These are phyloP conservation scores for Echinarachnius parma DNA, from an alignment of 53 echinoderm and acorn worm species.

Conservation along the genomic window DNA sequence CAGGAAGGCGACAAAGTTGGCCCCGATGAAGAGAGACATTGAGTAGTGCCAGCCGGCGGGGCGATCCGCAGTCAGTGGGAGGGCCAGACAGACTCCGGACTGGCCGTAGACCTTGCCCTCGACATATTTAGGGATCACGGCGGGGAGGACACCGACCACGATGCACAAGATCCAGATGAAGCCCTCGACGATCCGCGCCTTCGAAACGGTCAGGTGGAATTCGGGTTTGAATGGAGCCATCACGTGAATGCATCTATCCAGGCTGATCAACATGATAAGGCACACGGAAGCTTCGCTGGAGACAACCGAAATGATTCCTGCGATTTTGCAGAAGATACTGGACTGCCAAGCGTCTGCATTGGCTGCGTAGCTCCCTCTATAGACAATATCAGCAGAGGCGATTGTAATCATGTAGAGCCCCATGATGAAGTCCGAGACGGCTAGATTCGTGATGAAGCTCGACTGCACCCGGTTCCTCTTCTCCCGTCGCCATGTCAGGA, in stretches of 20 bases:
- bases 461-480: slow-evolving; percentile 23
- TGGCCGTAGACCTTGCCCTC: slow-evolving; percentile 73
- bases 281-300: slow-evolving; percentile 49
- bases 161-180: slow-evolving; percentile 19
- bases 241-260: slow-evolving; percentile 34
- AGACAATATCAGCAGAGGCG: slow-evolving; percentile 40
- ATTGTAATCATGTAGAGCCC: slow-evolving; percentile 54
- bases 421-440: slow-evolving; percentile 50
- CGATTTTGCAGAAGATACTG: slow-evolving; percentile 31
- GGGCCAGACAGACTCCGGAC: slow-evolving; percentile 85
- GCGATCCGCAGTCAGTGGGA: slow-evolving; percentile 68
- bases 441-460: slow-evolving; percentile 47
- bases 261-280: slow-evolving; percentile 39
- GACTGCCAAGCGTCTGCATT: slow-evolving; percentile 41
- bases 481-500: background rate
- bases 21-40: slow-evolving; percentile 73
- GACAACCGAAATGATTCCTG: slow-evolving; percentile 30
- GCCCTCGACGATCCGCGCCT: background rate
- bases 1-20: slow-evolving; percentile 70
- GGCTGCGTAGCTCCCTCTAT: slow-evolving; percentile 29
- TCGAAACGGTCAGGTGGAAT: slow-evolving; percentile 6
- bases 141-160: slow-evolving; percentile 2
- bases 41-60: slow-evolving; percentile 92
- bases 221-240: slow-evolving; percentile 23
- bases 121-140: slow-evolving; percentile 8